phyloP scores from a whole-genome alignment of 2,797 vertebrate genomes.

The Neostethus bicornis region DNA sequence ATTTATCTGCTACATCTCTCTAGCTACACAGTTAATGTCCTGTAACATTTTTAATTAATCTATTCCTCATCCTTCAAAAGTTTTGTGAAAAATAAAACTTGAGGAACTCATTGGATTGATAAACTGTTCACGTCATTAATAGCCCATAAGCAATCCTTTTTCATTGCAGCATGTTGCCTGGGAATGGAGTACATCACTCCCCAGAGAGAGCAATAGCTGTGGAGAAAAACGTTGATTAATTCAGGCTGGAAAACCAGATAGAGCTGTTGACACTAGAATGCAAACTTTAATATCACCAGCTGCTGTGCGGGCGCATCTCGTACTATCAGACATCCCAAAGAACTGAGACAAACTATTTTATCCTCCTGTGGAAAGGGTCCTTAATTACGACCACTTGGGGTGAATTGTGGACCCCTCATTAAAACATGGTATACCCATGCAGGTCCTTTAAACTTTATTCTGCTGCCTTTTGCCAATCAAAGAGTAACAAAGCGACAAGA shows the following conservation, averaged over 20 bases:
- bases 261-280: background rate
- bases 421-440: no score
- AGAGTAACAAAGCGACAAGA: no score
- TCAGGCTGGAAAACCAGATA: background rate
- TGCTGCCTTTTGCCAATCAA: no score
- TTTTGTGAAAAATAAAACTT: background rate
- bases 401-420: no score
- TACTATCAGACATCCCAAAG: no score
- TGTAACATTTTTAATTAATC: slow-evolving; percentile 1
- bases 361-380: no score
- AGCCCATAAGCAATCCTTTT: background rate
- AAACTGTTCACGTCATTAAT: no score
- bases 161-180: background rate
- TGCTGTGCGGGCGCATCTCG: background rate
- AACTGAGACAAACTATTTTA: no score
- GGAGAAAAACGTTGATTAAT: background rate
- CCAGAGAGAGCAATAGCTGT: background rate
- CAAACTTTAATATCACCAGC: background rate
- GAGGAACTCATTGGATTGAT: no score
- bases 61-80: background rate
- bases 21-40: background rate
- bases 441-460: no score
- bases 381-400: no score
- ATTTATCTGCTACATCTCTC: background rate
- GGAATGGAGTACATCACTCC: background rate